Percentiles rank a stretch among this genome's conserved stretches.
Conservation (phyloP, 1,140 invertebrate species). For the Whitmania pigra region DNA sequence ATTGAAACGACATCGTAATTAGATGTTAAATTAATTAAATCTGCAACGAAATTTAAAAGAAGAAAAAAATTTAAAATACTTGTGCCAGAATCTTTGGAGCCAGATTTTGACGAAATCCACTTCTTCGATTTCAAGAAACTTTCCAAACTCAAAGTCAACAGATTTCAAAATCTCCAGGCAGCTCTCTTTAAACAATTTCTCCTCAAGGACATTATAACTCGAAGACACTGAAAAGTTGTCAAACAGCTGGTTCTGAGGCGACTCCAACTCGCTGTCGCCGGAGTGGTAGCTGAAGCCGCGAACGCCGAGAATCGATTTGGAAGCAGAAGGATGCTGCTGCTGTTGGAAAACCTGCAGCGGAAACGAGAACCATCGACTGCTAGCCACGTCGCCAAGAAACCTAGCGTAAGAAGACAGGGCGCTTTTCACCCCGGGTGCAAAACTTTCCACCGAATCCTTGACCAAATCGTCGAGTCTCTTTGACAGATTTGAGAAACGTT, state of each 20-base stretch:
- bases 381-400: conserved; percentile 10
- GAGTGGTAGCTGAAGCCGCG: conserved; percentile 2
- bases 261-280: not conserved
- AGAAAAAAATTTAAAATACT: conserved; percentile 15
- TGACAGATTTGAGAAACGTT: not conserved
- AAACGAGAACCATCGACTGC: conserved; percentile 21
- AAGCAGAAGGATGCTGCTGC: not conserved
- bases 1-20: too few relatives aligned
- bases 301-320: not conserved
- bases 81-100: conserved; percentile 23
- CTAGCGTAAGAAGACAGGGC: conserved; percentile 1
- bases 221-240: conserved; percentile 9
- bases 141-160: conserved; percentile 16
- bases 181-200: not conserved
- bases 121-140: conserved; percentile 23
- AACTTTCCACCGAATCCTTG: not conserved
- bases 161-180: not conserved
- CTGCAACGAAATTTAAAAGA: too few relatives aligned
- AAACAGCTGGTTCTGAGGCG: conserved; percentile 3
- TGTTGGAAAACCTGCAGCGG: conserved; percentile 21
- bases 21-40: too few relatives aligned
- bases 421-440: not conserved
- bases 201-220: conserved; percentile 1
- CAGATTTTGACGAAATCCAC: conserved; percentile 23
- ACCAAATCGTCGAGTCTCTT: conserved; percentile 12